Conservation (phyloP, 2,888 invertebrate genomes). For the Azorinus chamasolen region DNA sequence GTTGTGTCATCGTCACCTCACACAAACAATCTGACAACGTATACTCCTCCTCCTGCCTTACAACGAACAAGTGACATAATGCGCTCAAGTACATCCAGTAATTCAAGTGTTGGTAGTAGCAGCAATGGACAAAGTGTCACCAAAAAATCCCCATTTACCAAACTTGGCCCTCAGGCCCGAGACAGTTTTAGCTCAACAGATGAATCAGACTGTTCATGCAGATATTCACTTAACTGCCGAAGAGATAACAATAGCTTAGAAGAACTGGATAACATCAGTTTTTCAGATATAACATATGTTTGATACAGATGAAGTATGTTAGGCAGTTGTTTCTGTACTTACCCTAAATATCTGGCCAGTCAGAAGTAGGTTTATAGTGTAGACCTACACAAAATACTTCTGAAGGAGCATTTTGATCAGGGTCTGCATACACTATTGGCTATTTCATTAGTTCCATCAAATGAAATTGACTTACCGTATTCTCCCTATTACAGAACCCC, state of each 20-base stretch:
- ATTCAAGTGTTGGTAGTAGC: slow-evolving; percentile 70
- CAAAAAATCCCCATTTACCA: slow-evolving; percentile 42
- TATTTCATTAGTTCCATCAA: no score
- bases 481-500: no score
- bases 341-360: no score
- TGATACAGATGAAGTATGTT: slow-evolving; percentile 24
- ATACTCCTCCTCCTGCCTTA: slow-evolving; percentile 74
- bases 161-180: slow-evolving; percentile 68
- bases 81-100: slow-evolving; percentile 75
- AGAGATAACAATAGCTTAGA: slow-evolving; percentile 61
- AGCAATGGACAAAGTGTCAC: slow-evolving; percentile 33
- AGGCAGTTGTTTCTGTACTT: no score
- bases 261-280: slow-evolving; percentile 63
- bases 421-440: no score
- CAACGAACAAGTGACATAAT: slow-evolving; percentile 66
- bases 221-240: slow-evolving; percentile 60
- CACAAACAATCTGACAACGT: slow-evolving; percentile 59
- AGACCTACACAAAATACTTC: no score
- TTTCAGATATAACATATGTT: slow-evolving; percentile 75
- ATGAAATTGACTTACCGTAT: no score
- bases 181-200: slow-evolving; percentile 72
- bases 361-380: no score
- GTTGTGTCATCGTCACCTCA: slow-evolving; percentile 25
- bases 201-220: slow-evolving; percentile 69
- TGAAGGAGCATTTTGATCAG: no score